These are phyloP conservation scores for Delichon dasypus DNA, from an alignment of 2,797 vertebrate genomes.

Conservation along the genomic window DNA sequence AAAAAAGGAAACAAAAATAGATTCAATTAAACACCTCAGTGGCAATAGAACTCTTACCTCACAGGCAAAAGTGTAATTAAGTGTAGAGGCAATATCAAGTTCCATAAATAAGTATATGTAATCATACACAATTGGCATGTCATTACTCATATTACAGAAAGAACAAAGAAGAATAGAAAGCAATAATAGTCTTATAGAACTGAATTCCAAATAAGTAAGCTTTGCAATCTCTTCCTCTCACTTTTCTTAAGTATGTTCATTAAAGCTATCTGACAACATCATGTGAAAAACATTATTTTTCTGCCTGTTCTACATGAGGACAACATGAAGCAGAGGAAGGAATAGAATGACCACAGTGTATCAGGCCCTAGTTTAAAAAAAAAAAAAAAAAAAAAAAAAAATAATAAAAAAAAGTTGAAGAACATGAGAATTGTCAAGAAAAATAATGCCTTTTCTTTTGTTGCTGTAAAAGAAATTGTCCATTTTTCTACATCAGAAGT, in stretches of 20 bases:
- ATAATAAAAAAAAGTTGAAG: background rate
- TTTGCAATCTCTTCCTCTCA: background rate
- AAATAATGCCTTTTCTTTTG: background rate
- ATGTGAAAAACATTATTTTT: constrained; percentile 42
- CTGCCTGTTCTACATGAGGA: background rate
- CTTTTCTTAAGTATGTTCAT: constrained; percentile 4
- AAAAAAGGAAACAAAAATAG: constrained; percentile 4
- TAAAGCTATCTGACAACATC: constrained; percentile 48
- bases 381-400: background rate
- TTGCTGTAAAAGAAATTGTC: background rate
- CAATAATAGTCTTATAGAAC: constrained; percentile 42
- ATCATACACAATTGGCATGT: constrained; percentile 54
- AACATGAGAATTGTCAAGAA: background rate
- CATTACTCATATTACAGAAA: constrained; percentile 64
- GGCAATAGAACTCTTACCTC: constrained; percentile 46
- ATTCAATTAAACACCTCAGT: constrained; percentile 33
- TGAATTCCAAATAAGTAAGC: constrained; percentile 41
- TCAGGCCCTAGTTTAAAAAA: background rate
- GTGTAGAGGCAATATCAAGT: constrained; percentile 30
- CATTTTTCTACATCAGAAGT: background rate
- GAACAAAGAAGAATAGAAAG: constrained; percentile 57
- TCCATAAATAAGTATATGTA: constrained; percentile 61
- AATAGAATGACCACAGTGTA: background rate
- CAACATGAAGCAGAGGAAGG: constrained; percentile 7
- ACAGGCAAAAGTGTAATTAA: constrained; percentile 61